Base-by-base conservation (phyloP, 2,797 vertebrate species). In the Emydoidea blandingii region DNA sequence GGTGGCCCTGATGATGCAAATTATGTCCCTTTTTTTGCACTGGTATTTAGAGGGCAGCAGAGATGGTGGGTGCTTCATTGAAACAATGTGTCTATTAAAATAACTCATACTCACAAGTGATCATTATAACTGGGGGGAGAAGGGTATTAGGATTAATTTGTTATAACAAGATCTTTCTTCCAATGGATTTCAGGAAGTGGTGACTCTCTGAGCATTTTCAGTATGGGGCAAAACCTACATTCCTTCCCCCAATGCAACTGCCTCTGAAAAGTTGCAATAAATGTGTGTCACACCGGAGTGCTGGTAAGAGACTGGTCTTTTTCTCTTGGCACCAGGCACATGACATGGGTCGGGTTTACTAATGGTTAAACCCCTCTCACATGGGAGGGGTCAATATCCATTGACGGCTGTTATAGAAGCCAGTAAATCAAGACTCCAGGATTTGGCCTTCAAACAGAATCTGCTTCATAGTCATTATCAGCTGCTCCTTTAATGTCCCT, bases 61-160 rank as follows among this genome's bases (percentile, higher is more conserved):
- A 97, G 96, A 96, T 97, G 97, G 93, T 81, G 62, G 79, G 86
- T 79, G 49, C 91, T 92, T 91, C 83, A 76, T 83, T 85, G 81
- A 93, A 87, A 96, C 76, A 80, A 83, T 83, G 16, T 89, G 44
- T 81, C 93, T 78, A 85, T 96, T 93, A 95, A 76, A 92, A 92
- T 79, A 92, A 62, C 52, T 90, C 29, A 12, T n/a, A n/a, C 59
- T 85, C 76, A 62, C 25, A 95, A 95, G 80, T 86, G 62, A 89
- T 95, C 56, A 47, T 90, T 88, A 79, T 47, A 80, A 92, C 87
- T 31, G 76, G 79, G 88, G 34, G 56, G n/a, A 76, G 52, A 52
- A 72, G 50, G 25, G 37, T 31, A 56, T 50, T 83, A 47, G 44
- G 8, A 54, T 80, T 25, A 5, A 16, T 56, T 84, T 81, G 49